Evolutionary conservation across 2,797 vertebrate species (phyloP), one percentile per base, ranked within the genome.

Genomic region (Enteromius viviparus): DNA sequence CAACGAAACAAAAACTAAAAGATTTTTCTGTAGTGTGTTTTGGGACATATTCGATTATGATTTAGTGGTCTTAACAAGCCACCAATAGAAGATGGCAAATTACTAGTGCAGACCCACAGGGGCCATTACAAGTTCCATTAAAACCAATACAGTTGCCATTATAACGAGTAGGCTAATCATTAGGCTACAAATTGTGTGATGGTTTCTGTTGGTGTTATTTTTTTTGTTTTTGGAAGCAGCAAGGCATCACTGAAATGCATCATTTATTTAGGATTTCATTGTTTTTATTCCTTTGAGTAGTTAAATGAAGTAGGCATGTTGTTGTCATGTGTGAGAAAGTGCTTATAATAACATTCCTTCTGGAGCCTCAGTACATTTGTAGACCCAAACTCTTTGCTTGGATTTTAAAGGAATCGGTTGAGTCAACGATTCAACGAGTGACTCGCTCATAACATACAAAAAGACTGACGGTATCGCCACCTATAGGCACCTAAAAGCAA

Each of bases 391-490:
- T 0, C 1, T 72, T 14, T n/a, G 47, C 11, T 47, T 34, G 6
- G 17, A 14, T 34, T 51, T 5, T 21, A 3, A 49, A 32, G 51
- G 29, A 74, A 53, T n/a, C 1, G 19, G 10, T 53, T 55, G 71
- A 74, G 71, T 53, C 29, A 74, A 74, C 6, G 10, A n/a, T 75
- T 72, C 26, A 51, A 17, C 11, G 26, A 51, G 45, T n/a, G 71
- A 34, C 29, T 34, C 0, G 12, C 60, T 62, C 5, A 29, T 62
- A 6, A 29, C 5, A 29, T 0, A 32, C 60, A 64, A n/a, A 72
- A 75, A 51, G 26, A 72, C 17, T 32, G 15, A 37, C 9, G 11
- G 60, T 74, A 8, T 55, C 19, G 29, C 49, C 49, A 74, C 26
- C 70, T 74, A 37, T 11, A 15, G 51, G 29, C 11, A 1, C 11